Evolutionary conservation across 2,113 vertebrate genomes (phyloP).

Genomic region (Epinephelus fuscoguttatus): DNA sequence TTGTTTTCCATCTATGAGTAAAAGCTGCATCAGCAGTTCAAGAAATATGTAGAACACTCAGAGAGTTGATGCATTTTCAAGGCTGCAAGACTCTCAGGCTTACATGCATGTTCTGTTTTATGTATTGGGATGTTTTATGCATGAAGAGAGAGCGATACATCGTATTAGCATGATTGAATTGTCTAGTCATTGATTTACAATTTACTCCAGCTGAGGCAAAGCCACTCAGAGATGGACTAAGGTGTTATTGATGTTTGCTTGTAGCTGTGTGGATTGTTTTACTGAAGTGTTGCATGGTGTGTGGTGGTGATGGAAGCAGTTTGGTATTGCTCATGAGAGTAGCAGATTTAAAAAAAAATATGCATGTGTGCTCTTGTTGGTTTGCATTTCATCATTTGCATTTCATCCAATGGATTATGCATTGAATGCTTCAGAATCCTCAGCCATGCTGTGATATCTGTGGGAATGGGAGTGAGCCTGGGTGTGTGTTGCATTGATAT

Average conservation of each 20-base stretch:
- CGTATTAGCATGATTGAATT: neutral
- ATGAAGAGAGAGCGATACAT: neutral
- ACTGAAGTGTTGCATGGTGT: constrained; percentile 15
- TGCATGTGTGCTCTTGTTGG: neutral
- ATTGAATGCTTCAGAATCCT: constrained; percentile 9
- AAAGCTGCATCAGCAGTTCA: neutral
- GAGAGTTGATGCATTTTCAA: neutral
- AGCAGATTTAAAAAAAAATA: neutral
- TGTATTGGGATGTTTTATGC: constrained; percentile 33
- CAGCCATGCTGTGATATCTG: neutral
- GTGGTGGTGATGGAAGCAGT: neutral
- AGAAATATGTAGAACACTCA: neutral
- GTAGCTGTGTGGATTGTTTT: constrained; percentile 11
- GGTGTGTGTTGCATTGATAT: constrained; percentile 8
- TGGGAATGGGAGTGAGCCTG: neutral
- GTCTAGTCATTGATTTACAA: constrained; percentile 15
- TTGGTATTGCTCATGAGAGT: neutral
- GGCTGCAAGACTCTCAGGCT: neutral
- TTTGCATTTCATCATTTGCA: neutral
- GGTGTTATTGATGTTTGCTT: constrained; percentile 1
- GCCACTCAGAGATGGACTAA: neutral
- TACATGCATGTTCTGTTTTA: constrained; percentile 6
- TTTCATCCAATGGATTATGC: neutral
- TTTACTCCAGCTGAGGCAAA: constrained; percentile 4
- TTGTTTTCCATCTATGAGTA: neutral